These are phyloP conservation scores for Lobophora halterata DNA, from an alignment of 2,888 invertebrate species.

Conservation along the genomic window DNA sequence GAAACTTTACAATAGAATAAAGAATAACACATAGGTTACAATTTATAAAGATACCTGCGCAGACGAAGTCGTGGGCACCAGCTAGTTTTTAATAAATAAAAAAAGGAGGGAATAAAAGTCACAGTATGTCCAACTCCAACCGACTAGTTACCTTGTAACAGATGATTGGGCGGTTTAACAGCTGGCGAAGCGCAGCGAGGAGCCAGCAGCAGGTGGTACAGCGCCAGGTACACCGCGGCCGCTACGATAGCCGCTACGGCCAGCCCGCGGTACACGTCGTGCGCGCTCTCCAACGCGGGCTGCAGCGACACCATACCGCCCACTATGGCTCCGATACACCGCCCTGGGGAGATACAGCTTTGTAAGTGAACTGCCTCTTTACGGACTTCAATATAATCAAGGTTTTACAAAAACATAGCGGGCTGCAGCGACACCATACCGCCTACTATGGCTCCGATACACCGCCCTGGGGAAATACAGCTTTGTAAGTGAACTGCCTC, in stretches of 20 bases:
- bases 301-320: constrained; percentile 77
- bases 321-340: constrained; percentile 86
- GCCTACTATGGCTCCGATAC: constrained; percentile 86
- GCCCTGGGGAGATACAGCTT: no score
- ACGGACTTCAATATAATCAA: no score
- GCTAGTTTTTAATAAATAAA: no score
- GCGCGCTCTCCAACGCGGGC: constrained; percentile 60
- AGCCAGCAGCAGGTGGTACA: constrained; percentile 88
- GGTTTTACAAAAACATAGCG: no score
- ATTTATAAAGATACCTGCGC: no score
- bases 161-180: constrained; percentile 82
- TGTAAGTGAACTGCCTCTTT: no score
- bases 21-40: no score
- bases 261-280: constrained; percentile 82
- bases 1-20: no score
- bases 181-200: constrained; percentile 86
- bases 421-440: constrained; percentile 71
- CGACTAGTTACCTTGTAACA: constrained; percentile 80
- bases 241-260: constrained; percentile 84
- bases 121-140: no score
- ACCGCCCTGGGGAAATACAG: constrained; percentile 11
- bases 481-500: neutral
- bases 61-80: no score
- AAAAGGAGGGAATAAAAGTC: no score
- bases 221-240: constrained; percentile 84